Evolutionary conservation across 2,888 invertebrate genomes (phyloP).

Genomic region (Drosophila quinaria): DNA sequence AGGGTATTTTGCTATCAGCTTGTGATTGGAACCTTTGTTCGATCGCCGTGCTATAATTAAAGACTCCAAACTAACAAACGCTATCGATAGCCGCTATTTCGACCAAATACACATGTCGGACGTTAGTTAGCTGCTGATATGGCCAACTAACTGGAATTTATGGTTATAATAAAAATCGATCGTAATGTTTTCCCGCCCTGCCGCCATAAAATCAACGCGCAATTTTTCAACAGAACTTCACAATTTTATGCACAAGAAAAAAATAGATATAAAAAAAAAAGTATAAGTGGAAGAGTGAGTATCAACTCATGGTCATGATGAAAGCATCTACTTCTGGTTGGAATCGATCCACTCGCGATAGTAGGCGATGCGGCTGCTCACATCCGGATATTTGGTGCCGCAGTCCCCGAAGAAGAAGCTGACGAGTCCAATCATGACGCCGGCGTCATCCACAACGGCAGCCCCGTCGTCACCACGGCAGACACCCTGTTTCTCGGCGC

Average conservation of each 20-base stretch:
- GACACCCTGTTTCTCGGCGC: slow-evolving; percentile 72
- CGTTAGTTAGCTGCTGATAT: slow-evolving; percentile 23
- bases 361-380: slow-evolving; percentile 70
- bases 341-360: slow-evolving; percentile 76
- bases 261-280: slow-evolving; percentile 33
- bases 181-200: not conserved
- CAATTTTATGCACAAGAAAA: too few species aligned
- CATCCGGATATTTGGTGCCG: slow-evolving; percentile 81
- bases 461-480: slow-evolving; percentile 83
- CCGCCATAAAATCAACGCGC: slow-evolving; percentile 26
- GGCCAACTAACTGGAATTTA: slow-evolving; percentile 31
- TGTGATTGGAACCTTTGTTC: slow-evolving; percentile 18
- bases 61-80: not conserved
- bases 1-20: not conserved
- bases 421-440: slow-evolving; percentile 71
- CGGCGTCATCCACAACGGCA: slow-evolving; percentile 70
- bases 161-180: slow-evolving; percentile 15
- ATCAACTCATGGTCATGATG: too few species aligned
- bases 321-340: slow-evolving; percentile 14
- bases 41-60: not conserved
- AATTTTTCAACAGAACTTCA: too few species aligned
- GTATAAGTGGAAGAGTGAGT: not conserved
- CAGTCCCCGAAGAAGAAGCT: slow-evolving; percentile 81
- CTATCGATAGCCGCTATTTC: slow-evolving; percentile 30
- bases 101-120: slow-evolving; percentile 21